Conservation (phyloP, 2,888 invertebrate genomes). For the Dioctria rufipes region DNA sequence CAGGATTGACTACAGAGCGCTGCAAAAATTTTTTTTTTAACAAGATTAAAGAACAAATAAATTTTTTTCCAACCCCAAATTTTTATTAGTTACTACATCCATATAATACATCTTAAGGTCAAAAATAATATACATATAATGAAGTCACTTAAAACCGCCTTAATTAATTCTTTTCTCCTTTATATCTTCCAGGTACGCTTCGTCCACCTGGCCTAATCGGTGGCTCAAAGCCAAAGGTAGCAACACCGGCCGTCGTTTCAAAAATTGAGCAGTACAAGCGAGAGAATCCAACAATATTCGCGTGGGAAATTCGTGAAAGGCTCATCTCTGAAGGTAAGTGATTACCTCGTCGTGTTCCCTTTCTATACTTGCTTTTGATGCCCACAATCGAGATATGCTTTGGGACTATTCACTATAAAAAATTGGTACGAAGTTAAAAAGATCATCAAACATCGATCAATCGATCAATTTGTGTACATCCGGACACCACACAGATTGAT, state of each 20-base stretch:
- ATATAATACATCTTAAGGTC: neutral
- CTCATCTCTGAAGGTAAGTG: slow-evolving; percentile 94
- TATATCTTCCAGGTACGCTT: slow-evolving; percentile 81
- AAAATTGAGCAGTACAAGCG: slow-evolving; percentile 99
- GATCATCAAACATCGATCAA: slow-evolving; percentile 63
- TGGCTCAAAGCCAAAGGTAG: slow-evolving; percentile 97
- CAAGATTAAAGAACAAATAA: no score
- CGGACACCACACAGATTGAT: slow-evolving; percentile 64
- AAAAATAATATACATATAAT: neutral
- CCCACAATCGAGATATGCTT: neutral
- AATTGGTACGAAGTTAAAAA: slow-evolving; percentile 42
- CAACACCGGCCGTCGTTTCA: slow-evolving; percentile 96
- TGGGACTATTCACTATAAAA: slow-evolving; percentile 5
- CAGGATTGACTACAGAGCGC: no score
- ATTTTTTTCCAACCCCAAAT: no score
- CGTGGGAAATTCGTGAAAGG: slow-evolving; percentile 98
- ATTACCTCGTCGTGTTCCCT: neutral
- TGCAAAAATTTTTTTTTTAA: no score
- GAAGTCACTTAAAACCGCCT: slow-evolving; percentile 27
- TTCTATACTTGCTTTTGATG: slow-evolving; percentile 5
- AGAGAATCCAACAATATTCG: slow-evolving; percentile 98
- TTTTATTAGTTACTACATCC: no score
- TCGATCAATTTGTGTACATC: slow-evolving; percentile 71
- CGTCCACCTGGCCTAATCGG: slow-evolving; percentile 93
- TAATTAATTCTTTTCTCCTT: slow-evolving; percentile 44